Evolutionary conservation across 2,888 invertebrate genomes (phyloP).

Genomic region (Mesorhabditis spiculigera): DNA sequence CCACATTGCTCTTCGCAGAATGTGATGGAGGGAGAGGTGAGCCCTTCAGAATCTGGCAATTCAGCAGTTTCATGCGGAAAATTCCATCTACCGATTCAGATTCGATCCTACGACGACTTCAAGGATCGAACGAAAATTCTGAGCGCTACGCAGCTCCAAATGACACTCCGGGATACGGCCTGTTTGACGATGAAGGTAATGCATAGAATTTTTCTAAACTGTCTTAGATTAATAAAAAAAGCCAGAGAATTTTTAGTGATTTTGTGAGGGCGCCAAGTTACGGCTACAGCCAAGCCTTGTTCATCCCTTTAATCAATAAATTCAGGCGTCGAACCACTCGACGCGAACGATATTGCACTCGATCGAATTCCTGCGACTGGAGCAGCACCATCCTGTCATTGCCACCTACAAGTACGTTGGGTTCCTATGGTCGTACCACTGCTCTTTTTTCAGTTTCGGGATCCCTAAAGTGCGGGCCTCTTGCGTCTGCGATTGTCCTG

Average conservation of each 20-base stretch:
- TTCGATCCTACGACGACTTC: neutral
- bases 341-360: constrained; percentile 24
- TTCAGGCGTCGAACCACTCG: constrained; percentile 10
- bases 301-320: too few species aligned
- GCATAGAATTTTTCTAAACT: too few species aligned
- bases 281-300: too few species aligned
- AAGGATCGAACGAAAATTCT: neutral
- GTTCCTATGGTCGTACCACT: neutral
- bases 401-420: neutral
- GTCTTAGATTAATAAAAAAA: too few species aligned
- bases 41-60: too few species aligned
- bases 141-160: neutral
- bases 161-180: neutral
- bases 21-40: neutral
- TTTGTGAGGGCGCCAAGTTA: too few species aligned
- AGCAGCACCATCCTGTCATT: constrained; percentile 47
- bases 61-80: too few species aligned
- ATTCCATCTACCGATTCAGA: neutral
- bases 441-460: constrained; percentile 18
- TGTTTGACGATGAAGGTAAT: neutral
- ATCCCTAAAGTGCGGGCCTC: constrained; percentile 18
- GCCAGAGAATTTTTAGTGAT: too few species aligned
- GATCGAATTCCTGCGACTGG: constrained; percentile 29
- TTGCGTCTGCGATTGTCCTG: constrained; percentile 35
- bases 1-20: neutral